Percentiles rank a stretch among this genome's conserved stretches.
Conservation (phyloP, 2,113 vertebrate species). For the Ursus arctos region DNA sequence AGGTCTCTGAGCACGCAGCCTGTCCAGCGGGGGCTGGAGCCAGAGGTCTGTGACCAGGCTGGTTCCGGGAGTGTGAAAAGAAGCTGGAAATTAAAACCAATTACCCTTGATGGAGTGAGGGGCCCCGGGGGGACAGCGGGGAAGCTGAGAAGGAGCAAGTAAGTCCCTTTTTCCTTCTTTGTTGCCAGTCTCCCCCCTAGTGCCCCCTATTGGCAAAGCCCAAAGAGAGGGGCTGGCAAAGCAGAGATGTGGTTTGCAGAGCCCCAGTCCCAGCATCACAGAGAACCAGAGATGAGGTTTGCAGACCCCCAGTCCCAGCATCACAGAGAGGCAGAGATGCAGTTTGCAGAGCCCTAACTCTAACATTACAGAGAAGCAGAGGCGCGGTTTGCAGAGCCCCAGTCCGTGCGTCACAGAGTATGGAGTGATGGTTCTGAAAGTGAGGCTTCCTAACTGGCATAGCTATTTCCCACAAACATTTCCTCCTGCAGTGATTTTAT, state of each 20-base stretch:
- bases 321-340: background rate
- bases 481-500: background rate
- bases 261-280: background rate
- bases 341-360: background rate
- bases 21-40: rapidly evolving
- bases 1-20: background rate
- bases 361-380: too few relatives aligned
- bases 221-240: too few relatives aligned
- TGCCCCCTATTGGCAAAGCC: too few relatives aligned
- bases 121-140: too few relatives aligned
- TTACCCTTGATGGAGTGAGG: rapidly evolving
- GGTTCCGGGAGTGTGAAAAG: background rate
- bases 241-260: background rate
- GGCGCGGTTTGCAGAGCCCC: background rate
- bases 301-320: background rate
- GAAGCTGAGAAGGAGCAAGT: background rate
- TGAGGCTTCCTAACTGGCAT: background rate
- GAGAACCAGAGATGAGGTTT: rapidly evolving
- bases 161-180: background rate
- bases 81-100: background rate
- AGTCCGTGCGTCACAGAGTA: background rate
- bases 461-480: background rate
- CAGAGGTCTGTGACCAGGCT: background rate
- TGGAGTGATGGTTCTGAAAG: background rate
- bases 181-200: background rate